Conservation (phyloP, 2,797 vertebrate species). For the Sparidentex hasta region DNA sequence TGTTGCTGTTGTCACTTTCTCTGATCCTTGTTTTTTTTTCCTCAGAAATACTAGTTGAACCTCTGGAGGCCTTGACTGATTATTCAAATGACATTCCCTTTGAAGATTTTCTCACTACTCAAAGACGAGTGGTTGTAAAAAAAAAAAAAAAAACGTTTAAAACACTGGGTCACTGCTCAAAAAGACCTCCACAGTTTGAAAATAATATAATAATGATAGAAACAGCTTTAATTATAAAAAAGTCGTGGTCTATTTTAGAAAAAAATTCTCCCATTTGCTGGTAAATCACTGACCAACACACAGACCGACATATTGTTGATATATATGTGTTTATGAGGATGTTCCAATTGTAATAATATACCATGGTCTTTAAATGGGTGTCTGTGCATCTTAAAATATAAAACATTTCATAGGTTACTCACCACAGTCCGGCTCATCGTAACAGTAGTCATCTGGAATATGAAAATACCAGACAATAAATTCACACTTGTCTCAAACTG, state of each 20-base stretch:
- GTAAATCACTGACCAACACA: not conserved
- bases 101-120: not conserved
- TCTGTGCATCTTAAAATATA: not conserved
- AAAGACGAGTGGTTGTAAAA: not conserved
- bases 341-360: not conserved
- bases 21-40: not conserved
- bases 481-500: not conserved
- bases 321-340: not conserved
- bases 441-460: slow-evolving; percentile 83
- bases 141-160: no score
- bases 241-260: not conserved
- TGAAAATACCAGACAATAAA: slow-evolving; percentile 7
- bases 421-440: slow-evolving; percentile 81
- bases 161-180: not conserved
- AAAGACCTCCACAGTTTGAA: not conserved
- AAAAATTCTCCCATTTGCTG: not conserved
- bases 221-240: not conserved
- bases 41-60: not conserved
- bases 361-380: not conserved
- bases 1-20: not conserved
- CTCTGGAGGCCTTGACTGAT: not conserved
- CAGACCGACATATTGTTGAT: not conserved
- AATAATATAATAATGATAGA: not conserved
- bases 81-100: not conserved
- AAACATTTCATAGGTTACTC: slow-evolving; percentile 44